Base-by-base conservation (phyloP, 2,113 vertebrate species). In the Motacilla alba region DNA sequence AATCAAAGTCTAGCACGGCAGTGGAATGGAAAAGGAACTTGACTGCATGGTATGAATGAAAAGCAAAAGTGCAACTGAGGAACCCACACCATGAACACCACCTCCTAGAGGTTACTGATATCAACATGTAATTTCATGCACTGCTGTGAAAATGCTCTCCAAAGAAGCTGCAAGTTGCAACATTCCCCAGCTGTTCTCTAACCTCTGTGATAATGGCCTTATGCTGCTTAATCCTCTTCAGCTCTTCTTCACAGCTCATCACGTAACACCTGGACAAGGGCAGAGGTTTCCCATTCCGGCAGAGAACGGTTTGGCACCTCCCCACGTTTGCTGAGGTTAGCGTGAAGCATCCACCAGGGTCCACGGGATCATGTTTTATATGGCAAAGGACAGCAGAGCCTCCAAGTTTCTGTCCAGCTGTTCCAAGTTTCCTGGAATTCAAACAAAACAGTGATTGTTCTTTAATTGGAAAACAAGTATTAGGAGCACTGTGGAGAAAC, bases 191-290 rank as follows among this genome's bases (percentile, higher is more conserved):
- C 59, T 37, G 43, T 27, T 80, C 21, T 75, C 96, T 97, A 94
- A 99, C 99, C 99, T 99, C 99, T 5, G 99, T 99, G 97, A 99
- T 93, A 68, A 99, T 99, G 89, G 99, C 99, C 89, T 99, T 99
- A 96, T 99, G 98, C 95, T 98, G 99, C 78, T 98, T 98, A 86
- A 99, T 98, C 68, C 99, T 98, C 93, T 96, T 98, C 88, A 99
- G 98, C 81, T 99, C 99, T 84, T 99, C 99, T 80, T 99, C 98
- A 63, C 99, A 98, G 81, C 98, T 98, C 83, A 99, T 98, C 74
- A 98, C 95, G 2, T 99, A 99, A 16, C 98, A 98, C 68, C 98
- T 98, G 15, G 99, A 99, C 95, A 99, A 98, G 52, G 98, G 98
- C 96, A 99, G 80, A 2, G 99, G 98, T 95, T 99, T 99, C 83